Percentiles rank a stretch among this genome's conserved stretches.
Conservation (phyloP, 2,888 invertebrate species). For the Molanna angustata region DNA sequence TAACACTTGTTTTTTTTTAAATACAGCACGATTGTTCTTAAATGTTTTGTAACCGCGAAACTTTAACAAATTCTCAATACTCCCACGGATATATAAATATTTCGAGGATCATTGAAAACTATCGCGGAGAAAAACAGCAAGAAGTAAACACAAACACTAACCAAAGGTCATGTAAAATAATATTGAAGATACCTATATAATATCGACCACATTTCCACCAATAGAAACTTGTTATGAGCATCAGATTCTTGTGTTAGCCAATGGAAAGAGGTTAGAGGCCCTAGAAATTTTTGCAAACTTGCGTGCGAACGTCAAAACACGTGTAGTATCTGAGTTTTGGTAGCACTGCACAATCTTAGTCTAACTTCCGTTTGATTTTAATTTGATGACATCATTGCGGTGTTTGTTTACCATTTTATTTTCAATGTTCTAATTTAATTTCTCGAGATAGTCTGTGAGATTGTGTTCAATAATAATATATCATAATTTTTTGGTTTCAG, state of each 20-base stretch:
- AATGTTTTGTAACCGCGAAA: constrained; percentile 7
- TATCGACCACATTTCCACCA: constrained; percentile 25
- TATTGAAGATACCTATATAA: no score
- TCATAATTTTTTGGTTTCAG: no score
- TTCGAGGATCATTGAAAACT: constrained; percentile 10
- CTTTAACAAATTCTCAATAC: constrained; percentile 9
- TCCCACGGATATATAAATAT: constrained; percentile 7
- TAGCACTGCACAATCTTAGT: no score
- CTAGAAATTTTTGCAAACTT: constrained; percentile 16
- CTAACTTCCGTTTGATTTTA: no score
- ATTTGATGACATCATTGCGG: no score
- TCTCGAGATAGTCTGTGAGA: no score
- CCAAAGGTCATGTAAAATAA: constrained; percentile 27
- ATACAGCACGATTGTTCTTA: neutral
- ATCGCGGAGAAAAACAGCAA: constrained; percentile 10
- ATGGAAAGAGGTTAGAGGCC: constrained; percentile 21
- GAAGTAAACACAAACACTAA: constrained; percentile 23
- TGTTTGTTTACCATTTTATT: no score
- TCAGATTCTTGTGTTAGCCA: constrained; percentile 9
- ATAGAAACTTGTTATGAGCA: constrained; percentile 16
- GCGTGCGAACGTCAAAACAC: no score
- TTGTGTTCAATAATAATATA: no score
- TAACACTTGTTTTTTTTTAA: neutral
- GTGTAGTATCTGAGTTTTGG: no score
- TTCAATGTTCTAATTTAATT: no score